Conservation (phyloP, 37 sponge, comb jelly and placozoan species). For the Ephydatia muelleri region DNA sequence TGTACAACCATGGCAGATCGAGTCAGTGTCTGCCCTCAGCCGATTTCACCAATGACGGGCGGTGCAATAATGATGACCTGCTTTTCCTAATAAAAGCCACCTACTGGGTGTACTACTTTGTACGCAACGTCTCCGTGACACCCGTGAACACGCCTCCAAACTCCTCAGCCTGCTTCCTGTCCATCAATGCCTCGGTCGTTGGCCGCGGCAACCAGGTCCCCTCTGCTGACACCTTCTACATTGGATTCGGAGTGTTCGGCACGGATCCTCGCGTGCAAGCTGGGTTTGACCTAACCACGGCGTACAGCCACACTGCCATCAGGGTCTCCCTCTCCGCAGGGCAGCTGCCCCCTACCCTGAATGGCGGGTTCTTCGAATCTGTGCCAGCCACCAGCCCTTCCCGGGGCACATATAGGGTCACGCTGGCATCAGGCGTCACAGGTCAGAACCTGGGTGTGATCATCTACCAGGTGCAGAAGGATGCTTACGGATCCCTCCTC, state of each 20-base stretch:
- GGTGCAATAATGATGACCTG: constrained; percentile 50
- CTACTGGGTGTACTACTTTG: constrained; percentile 53
- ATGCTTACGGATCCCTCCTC: constrained; percentile 14
- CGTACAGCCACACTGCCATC: constrained; percentile 16
- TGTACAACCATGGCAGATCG: background rate
- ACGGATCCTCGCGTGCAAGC: constrained; percentile 25
- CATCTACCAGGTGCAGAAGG: constrained; percentile 28
- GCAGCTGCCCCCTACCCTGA: constrained; percentile 12
- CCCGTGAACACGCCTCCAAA: constrained; percentile 27
- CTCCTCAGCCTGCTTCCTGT: constrained; percentile 48
- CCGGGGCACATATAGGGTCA: background rate
- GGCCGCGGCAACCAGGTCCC: constrained; percentile 29
- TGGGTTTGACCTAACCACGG: constrained; percentile 34
- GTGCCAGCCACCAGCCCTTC: background rate
- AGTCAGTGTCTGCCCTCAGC: background rate
- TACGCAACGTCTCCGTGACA: constrained; percentile 9
- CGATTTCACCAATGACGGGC: constrained; percentile 58
- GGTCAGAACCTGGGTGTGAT: constrained; percentile 28
- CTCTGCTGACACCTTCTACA: constrained; percentile 3
- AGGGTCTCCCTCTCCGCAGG: background rate
- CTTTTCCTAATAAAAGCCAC: constrained; percentile 44
- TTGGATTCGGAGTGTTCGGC: constrained; percentile 48
- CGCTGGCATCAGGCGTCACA: constrained; percentile 32
- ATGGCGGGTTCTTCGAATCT: constrained; percentile 55
- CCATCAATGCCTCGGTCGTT: constrained; percentile 23